phyloP scores from a whole-genome alignment of 2,888 invertebrate species.

The Ophion slaviceki region DNA sequence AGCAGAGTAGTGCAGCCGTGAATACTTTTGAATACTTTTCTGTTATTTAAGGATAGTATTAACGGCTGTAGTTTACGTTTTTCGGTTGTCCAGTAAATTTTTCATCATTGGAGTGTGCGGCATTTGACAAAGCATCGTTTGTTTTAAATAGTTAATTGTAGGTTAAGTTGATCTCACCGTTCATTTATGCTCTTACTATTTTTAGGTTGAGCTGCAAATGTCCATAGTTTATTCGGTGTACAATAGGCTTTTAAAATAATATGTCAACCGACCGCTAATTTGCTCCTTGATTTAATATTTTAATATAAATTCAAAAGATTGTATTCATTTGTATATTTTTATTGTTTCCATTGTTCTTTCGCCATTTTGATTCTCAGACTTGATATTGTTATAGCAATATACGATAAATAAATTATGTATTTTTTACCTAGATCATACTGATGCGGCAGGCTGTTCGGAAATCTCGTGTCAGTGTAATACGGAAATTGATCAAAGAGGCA shows the following conservation, averaged over 20 bases:
- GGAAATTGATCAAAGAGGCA: slow-evolving; percentile 75
- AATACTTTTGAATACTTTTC: not conserved
- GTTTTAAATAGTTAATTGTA: not conserved
- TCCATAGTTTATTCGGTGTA: no score
- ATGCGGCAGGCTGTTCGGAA: slow-evolving; percentile 76
- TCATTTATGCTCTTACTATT: not conserved
- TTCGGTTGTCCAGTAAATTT: not conserved
- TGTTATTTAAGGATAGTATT: not conserved
- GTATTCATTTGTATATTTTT: no score
- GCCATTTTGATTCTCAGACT: not conserved
- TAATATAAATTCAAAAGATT: not conserved
- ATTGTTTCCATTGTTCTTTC: no score
- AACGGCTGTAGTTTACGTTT: not conserved
- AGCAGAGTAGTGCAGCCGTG: not conserved
- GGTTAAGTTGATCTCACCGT: not conserved
- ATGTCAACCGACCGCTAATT: no score
- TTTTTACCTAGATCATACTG: slow-evolving; percentile 74
- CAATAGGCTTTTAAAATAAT: no score
- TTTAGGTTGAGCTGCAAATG: not conserved
- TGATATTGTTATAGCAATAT: not conserved
- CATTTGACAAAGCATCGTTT: not conserved
- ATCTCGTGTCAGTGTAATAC: slow-evolving; percentile 73
- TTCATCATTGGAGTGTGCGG: not conserved
- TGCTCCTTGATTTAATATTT: not conserved
- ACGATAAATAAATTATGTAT: not conserved